Conservation (phyloP, 2,888 invertebrate genomes). For the Dasysyrphus tricinctus region DNA sequence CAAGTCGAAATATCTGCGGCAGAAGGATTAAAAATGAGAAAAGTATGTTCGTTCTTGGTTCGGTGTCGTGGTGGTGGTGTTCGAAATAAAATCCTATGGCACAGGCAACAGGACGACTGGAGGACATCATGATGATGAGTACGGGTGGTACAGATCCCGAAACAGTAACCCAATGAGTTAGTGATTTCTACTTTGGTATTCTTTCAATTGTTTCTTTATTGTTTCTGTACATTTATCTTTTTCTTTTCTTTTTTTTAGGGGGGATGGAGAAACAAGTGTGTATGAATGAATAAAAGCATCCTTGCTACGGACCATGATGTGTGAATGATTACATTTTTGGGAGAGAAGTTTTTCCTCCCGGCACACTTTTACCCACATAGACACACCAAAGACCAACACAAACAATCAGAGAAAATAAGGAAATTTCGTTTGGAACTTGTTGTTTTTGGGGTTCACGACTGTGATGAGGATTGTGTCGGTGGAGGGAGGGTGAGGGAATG, state of each 20-base stretch:
- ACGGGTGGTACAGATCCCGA: constrained; percentile 17
- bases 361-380: background rate
- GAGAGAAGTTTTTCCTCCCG: constrained; percentile 16
- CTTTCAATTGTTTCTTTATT: constrained; percentile 73
- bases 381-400: background rate
- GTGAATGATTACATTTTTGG: constrained; percentile 73
- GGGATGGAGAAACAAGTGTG: constrained; percentile 44
- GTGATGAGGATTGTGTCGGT: background rate
- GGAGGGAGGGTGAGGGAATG: background rate
- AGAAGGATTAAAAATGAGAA: constrained; percentile 74
- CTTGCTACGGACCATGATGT: constrained; percentile 64
- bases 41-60: constrained; percentile 55
- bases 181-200: constrained; percentile 70
- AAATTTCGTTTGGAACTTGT: constrained; percentile 44
- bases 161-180: constrained; percentile 66
- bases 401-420: constrained; percentile 35
- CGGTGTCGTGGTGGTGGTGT: background rate
- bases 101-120: constrained; percentile 30
- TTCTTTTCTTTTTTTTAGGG: constrained; percentile 1
- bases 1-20: constrained; percentile 66
- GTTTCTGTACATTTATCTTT: constrained; percentile 46
- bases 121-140: constrained; percentile 7
- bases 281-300: constrained; percentile 58
- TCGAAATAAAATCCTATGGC: constrained; percentile 11
- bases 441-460: constrained; percentile 28